Evolutionary conservation across 2,888 invertebrate species (phyloP).

Genomic region (Megalurothrips usitatus): DNA sequence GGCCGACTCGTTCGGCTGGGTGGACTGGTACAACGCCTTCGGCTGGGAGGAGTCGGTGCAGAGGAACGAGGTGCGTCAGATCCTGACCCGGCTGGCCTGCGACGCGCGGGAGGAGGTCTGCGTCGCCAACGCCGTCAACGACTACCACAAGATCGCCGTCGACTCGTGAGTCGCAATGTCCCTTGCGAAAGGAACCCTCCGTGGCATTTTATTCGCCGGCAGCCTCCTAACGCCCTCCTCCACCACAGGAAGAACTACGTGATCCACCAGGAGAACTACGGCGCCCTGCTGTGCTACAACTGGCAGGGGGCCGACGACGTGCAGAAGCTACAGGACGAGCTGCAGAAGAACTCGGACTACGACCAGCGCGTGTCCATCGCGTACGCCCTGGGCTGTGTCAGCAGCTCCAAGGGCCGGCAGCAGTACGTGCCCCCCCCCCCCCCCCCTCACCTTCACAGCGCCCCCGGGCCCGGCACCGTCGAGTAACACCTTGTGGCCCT

Average conservation of each 20-base stretch:
- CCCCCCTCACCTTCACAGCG: not conserved
- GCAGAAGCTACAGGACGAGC: not conserved
- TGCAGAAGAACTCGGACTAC: not conserved
- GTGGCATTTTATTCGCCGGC: too few relatives aligned
- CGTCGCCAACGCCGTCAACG: not conserved
- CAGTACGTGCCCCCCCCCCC: not conserved
- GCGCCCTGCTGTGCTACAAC: not conserved
- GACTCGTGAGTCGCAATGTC: too few relatives aligned
- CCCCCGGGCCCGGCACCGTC: not conserved
- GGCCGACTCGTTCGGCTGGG: not conserved
- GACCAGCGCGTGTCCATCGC: conserved; percentile 7
- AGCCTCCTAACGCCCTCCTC: too few relatives aligned
- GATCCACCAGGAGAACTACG: not conserved
- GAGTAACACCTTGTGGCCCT: not conserved
- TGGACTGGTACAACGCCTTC: conserved; percentile 8
- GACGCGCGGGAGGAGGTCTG: not conserved
- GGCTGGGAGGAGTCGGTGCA: conserved; percentile 17
- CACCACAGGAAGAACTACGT: not conserved
- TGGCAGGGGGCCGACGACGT: not conserved
- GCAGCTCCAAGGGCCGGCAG: not conserved
- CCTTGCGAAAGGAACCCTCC: too few relatives aligned
- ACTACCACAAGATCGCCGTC: not conserved
- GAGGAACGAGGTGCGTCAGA: conserved; percentile 4
- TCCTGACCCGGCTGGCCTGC: conserved; percentile 8
- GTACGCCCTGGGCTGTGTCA: not conserved